Evolutionary conservation across 2,888 invertebrate species (phyloP), one percentile per base, ranked within the genome.

Genomic region (Cepaea hortensis): DNA sequence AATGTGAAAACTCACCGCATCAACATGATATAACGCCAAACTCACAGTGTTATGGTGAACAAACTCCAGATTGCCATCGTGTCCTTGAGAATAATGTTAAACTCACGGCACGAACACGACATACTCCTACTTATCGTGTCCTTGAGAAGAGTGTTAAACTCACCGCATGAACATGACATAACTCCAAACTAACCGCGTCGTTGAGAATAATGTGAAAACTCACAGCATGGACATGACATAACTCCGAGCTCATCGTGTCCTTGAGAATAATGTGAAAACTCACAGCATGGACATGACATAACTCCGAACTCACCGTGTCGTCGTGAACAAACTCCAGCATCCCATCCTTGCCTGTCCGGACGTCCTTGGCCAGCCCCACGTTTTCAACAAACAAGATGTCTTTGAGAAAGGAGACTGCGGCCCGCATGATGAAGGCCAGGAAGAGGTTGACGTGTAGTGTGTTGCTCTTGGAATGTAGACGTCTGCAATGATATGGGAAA

Each of bases 361-460:
- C 89, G 83, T 92, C 92, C 73, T 90, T 90, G 35, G 89, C 88
- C 65, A 92, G 87, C 4, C 91, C 92, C 2, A 91, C 79, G 23
- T 90, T 90, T 46, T 83, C 82, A 0, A 96, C 95, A 92, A 96
- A 96, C 9, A 96, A 92, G 3, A 95, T 91, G 90, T 96, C 95
- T 93, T 96, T 96, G 62, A 96, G 91, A 23, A 96, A 94, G 2
- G 95, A 95, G 93, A 96, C 95, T 83, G 95, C 95, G 0, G 96
- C 96, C 80, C 96, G 95, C 68, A 96, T 94, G 89, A 96, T 96
- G 93, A 96, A 96, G 4, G 96, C 96, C 0, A 95, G 95, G 93
- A 96, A 96, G 77, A 96, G 95, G 92, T 96, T 96, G 95, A 96
- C 96, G 94, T 96, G 96, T 0, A 96, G 94, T 88, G 96, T 96